Evolutionary conservation across 2,113 vertebrate genomes (phyloP), one percentile per base, ranked within the genome.

Genomic region (Anser cygnoides): DNA sequence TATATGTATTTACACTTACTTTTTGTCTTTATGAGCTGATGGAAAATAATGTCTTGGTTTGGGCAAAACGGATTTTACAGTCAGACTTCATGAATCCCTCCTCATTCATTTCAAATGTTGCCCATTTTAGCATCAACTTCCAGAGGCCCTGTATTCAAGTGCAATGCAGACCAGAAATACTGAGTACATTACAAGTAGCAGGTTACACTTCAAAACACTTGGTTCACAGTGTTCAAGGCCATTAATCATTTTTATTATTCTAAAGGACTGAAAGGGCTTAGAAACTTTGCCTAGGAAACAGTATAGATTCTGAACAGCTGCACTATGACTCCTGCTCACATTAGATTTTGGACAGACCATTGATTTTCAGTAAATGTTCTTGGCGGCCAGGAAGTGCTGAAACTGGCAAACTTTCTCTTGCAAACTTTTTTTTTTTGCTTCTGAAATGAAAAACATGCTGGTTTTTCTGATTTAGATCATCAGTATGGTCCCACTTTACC

Each of bases 211-310:
- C 96, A 97, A 97, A 97, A 96, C 93, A 93, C 92, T 97, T 97
- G 96, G 94, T 97, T 97, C 97, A 96, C 90, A 94, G 93, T 95
- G 93, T 94, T 96, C 80, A 87, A 95, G 97, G 83, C 91, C 86
- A 96, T 97, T 94, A 96, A 96, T 97, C 97, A 97, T 95, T 97
- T 97, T 97, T 97, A 97, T 97, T 97, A 97, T 97, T 96, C 93
- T 95, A 95, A 96, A 92, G 90, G 87, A 92, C 96, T 96, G 94
- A 95, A 96, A 96, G 74, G 80, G 83, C 95, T 96, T 97, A 97
- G 95, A 97, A 96, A 97, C 93, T 91, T 93, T 94, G 92, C 96
- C 95, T 97, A 96, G 92, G 96, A 97, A 97, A 91, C 95, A 54
- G 90, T 96, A 96, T 96, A 94, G 93, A 96, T 97, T 96, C 93